A percentile compares a stretch with the other conserved stretches of the same genome.
Evolutionary conservation across 2,888 invertebrate species (phyloP).

Genomic region (Drosophila barbarae): DNA sequence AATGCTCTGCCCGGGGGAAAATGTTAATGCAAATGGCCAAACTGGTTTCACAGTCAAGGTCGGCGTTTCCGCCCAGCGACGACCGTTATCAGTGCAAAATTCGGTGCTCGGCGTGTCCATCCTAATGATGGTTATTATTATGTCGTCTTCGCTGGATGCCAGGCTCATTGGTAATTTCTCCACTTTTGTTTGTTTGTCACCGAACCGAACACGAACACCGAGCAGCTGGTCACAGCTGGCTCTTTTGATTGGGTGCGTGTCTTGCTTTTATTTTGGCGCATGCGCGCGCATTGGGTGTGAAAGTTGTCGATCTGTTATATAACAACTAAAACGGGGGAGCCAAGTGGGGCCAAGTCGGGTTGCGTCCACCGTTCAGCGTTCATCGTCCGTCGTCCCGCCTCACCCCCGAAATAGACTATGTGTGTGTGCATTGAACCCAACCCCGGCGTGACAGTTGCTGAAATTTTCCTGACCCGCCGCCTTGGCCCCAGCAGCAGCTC

Average conservation of each 20-base stretch:
- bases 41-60: constrained; percentile 76
- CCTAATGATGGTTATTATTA: constrained; percentile 55
- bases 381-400: background rate
- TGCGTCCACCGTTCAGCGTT: constrained; percentile 12
- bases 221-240: constrained; percentile 14
- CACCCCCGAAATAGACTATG: constrained; percentile 5
- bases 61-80: constrained; percentile 56
- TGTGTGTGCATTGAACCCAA: constrained; percentile 69
- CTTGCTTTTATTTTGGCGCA: constrained; percentile 40
- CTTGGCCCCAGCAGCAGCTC: constrained; percentile 5
- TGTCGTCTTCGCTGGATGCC: constrained; percentile 60
- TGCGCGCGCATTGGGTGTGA: constrained; percentile 66
- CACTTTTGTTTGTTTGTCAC: constrained; percentile 32
- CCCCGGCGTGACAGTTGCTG: constrained; percentile 62
- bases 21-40: constrained; percentile 61
- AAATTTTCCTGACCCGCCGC: constrained; percentile 65
- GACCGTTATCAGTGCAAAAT: constrained; percentile 48
- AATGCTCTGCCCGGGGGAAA: constrained; percentile 61
- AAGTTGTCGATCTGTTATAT: constrained; percentile 74
- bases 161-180: constrained; percentile 71
- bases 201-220: background rate
- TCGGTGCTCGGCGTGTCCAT: constrained; percentile 31
- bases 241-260: constrained; percentile 55
- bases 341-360: constrained; percentile 27
- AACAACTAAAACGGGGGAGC: constrained; percentile 41